Evolutionary conservation across 2,888 invertebrate species (phyloP).

Genomic region (Caenorhabditis angaria): DNA sequence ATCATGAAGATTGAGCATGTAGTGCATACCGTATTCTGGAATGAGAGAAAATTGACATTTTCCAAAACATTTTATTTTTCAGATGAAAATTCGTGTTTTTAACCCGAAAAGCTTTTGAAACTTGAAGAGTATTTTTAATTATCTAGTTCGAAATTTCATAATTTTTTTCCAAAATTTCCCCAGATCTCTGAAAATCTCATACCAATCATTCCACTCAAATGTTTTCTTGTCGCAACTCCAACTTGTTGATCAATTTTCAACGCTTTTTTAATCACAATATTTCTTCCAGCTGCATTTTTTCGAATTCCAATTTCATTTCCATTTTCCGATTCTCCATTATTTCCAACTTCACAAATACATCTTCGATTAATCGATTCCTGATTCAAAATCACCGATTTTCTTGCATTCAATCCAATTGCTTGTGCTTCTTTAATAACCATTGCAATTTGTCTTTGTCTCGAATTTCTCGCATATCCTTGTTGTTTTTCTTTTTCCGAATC

Average conservation of each 20-base stretch:
- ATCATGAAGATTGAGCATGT: conserved; percentile 38
- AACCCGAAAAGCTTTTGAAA: no score
- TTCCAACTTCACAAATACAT: conserved; percentile 31
- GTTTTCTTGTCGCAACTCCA: conserved; percentile 48
- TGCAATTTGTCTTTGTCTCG: conserved; percentile 51
- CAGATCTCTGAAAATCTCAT: conserved; percentile 3
- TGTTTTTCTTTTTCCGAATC: conserved; percentile 60
- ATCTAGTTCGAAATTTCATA: not conserved
- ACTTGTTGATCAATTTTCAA: conserved; percentile 51
- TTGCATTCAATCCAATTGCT: conserved; percentile 48
- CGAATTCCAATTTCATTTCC: not conserved
- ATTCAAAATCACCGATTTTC: conserved; percentile 37
- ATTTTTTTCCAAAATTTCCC: not conserved
- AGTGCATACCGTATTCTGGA: conserved; percentile 54
- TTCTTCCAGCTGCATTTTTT: conserved; percentile 41
- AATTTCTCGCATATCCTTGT: conserved; percentile 54
- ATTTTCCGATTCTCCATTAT: conserved; percentile 4
- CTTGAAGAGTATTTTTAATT: no score
- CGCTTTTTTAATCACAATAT: conserved; percentile 36
- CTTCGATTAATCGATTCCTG: conserved; percentile 36
- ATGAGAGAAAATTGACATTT: not conserved
- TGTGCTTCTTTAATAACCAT: conserved; percentile 57
- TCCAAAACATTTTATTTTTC: no score
- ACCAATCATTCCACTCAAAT: conserved; percentile 54
- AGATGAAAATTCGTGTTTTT: no score